Evolutionary conservation across 2,797 vertebrate species (phyloP).

Genomic region (Rhyacichthys aspro): DNA sequence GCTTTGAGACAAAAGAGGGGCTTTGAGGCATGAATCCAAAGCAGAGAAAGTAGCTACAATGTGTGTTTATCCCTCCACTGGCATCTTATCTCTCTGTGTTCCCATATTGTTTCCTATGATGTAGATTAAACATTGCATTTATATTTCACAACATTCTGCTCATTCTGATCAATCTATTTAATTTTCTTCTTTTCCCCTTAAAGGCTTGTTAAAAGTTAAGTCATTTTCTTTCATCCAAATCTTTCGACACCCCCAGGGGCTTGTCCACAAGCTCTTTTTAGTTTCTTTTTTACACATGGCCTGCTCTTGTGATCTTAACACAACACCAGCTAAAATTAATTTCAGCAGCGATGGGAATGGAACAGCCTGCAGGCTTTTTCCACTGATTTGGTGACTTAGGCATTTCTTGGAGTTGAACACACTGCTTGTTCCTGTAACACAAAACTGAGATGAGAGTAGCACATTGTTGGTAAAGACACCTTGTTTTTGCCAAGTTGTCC

Average conservation of each 20-base stretch:
- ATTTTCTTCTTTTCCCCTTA: constrained; percentile 34
- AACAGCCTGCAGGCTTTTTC: constrained; percentile 72
- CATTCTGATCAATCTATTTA: constrained; percentile 40
- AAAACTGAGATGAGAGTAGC: constrained; percentile 74
- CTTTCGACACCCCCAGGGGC: constrained; percentile 48
- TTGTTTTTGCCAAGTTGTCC: constrained; percentile 76
- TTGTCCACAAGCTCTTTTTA: constrained; percentile 60
- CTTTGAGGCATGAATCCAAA: constrained; percentile 75
- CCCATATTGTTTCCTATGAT: constrained; percentile 52
- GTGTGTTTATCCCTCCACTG: constrained; percentile 67
- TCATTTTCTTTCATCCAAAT: constrained; percentile 54
- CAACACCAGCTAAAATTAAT: constrained; percentile 78
- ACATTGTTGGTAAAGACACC: constrained; percentile 75
- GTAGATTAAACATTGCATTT: constrained; percentile 49
- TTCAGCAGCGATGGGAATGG: constrained; percentile 69
- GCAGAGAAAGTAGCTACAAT: constrained; percentile 61
- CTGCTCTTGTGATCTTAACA: constrained; percentile 75
- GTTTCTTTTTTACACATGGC: constrained; percentile 38
- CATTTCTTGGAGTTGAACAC: constrained; percentile 72
- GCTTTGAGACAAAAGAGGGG: constrained; percentile 76
- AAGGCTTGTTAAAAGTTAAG: constrained; percentile 55
- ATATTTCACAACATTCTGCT: constrained; percentile 47
- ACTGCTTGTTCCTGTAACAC: constrained; percentile 73
- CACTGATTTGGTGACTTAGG: constrained; percentile 76
- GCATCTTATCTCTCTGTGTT: constrained; percentile 32